Evolutionary conservation across 2,113 vertebrate genomes (phyloP).

Genomic region (Catharus bicknelli): DNA sequence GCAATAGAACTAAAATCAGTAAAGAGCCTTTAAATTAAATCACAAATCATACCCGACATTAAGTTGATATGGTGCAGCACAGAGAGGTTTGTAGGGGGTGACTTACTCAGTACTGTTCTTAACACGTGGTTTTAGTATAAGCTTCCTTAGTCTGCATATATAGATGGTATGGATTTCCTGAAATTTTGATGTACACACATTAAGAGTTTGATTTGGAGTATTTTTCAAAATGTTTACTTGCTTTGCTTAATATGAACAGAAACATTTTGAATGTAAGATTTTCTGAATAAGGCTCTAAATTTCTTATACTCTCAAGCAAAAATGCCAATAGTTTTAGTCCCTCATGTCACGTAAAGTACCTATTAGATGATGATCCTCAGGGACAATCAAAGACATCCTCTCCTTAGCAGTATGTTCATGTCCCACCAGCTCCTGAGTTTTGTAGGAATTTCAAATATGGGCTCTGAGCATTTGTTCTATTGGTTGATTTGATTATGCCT

Average conservation of each 20-base stretch:
- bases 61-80: background rate
- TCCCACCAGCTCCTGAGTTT: background rate
- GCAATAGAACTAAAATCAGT: background rate
- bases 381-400: background rate
- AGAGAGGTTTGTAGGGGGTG: background rate
- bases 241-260: background rate
- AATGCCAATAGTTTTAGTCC: background rate
- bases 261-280: background rate
- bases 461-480: background rate
- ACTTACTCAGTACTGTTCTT: background rate
- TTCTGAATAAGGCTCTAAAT: background rate
- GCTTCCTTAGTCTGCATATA: background rate
- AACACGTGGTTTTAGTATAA: background rate
- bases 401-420: background rate
- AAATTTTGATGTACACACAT: background rate
- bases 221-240: background rate
- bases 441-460: background rate
- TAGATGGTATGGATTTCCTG: background rate
- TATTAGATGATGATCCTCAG: background rate
- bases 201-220: background rate
- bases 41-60: background rate
- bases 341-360: background rate
- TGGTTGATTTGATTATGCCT: background rate
- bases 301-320: background rate
- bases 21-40: background rate